Evolutionary conservation across 2,888 invertebrate genomes (phyloP).

Genomic region (Apotomis turbidana): DNA sequence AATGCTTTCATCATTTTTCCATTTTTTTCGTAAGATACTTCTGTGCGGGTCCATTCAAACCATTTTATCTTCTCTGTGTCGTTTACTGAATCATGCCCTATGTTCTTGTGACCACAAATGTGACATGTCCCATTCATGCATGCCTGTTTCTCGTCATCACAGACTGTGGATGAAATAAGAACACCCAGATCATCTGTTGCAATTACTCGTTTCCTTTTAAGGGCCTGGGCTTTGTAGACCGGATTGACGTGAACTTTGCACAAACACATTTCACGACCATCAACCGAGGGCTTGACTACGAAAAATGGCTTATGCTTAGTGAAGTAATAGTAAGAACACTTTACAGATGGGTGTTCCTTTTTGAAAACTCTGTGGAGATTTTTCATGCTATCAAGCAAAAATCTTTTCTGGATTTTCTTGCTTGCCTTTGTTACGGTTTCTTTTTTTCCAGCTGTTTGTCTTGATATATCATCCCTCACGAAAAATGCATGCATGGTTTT

Average conservation of each 20-base stretch:
- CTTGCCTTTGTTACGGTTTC: not conserved
- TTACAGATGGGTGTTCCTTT: not conserved
- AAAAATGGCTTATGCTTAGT: not conserved
- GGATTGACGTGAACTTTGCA: constrained; percentile 21
- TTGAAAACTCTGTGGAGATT: not conserved
- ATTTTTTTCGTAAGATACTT: constrained; percentile 23
- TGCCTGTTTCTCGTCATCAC: constrained; percentile 21
- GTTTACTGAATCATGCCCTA: constrained; percentile 11
- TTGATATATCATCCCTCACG: not conserved
- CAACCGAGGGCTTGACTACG: not conserved
- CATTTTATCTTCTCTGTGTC: constrained; percentile 27
- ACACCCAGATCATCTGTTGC: constrained; percentile 23
- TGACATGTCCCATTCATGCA: constrained; percentile 42
- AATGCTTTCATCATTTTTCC: no score
- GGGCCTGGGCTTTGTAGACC: not conserved
- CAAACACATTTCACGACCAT: constrained; percentile 5
- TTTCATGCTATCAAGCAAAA: no score
- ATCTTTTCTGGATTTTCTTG: no score
- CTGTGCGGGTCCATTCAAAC: constrained; percentile 36
- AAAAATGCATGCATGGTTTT: not conserved
- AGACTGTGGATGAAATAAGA: constrained; percentile 36
- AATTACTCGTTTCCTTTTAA: constrained; percentile 30
- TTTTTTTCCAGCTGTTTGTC: constrained; percentile 1
- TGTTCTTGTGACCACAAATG: constrained; percentile 22
- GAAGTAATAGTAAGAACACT: not conserved